These are phyloP conservation scores for Pyxicephalus adspersus DNA, from an alignment of 2,113 vertebrate species.

Conservation along the genomic window DNA sequence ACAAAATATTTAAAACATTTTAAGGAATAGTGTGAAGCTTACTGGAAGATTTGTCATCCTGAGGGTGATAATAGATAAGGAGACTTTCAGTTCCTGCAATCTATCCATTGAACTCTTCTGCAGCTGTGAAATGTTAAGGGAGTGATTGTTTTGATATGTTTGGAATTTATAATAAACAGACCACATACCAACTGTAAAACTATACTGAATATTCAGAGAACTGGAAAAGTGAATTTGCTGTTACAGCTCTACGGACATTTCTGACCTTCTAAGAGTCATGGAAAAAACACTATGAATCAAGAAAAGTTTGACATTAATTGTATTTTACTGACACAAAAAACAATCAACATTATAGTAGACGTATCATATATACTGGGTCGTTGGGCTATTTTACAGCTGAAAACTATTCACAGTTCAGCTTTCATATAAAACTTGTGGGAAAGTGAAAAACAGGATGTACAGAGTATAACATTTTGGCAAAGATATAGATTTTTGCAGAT, in stretches of 20 bases:
- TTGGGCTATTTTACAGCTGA: neutral
- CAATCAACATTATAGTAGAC: conserved; percentile 18
- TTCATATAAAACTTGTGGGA: neutral
- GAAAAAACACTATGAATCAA: conserved; percentile 36
- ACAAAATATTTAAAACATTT: conserved; percentile 5
- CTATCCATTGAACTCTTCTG: conserved; percentile 28
- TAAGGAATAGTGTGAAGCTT: neutral
- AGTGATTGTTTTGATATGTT: conserved; percentile 48
- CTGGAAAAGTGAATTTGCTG: neutral
- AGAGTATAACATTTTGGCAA: no score
- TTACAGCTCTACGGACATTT: conserved; percentile 4
- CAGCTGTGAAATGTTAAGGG: conserved; percentile 52
- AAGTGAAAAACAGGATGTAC: neutral
- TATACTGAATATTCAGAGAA: conserved; percentile 11
- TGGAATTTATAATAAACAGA: conserved; percentile 57
- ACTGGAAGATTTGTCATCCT: neutral
- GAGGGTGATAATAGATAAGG: conserved; percentile 47
- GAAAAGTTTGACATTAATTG: conserved; percentile 8
- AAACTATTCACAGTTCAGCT: neutral
- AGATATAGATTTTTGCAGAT: no score
- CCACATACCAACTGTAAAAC: conserved; percentile 48
- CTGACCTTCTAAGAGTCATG: conserved; percentile 35
- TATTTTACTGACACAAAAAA: conserved; percentile 21
- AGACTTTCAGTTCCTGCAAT: conserved; percentile 34
- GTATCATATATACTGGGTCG: neutral